Percentiles rank a stretch among this genome's conserved stretches.
These are phyloP conservation scores for Druon quercuslanigerum DNA, from an alignment of 1,140 invertebrate genomes.

Conservation along the genomic window DNA sequence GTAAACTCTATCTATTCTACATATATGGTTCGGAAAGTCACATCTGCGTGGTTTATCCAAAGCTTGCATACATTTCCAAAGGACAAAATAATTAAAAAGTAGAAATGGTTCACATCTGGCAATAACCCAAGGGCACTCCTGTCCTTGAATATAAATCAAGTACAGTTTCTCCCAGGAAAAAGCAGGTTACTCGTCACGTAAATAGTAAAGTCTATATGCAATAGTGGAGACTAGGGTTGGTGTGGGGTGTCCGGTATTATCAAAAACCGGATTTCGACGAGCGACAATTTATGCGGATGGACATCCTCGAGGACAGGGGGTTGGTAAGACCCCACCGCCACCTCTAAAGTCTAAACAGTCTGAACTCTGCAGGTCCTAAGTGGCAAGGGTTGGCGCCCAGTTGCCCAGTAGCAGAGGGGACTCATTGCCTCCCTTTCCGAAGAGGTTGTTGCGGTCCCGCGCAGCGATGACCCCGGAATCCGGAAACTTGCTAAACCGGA, in stretches of 20 bases:
- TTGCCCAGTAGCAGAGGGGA: conserved; percentile 16
- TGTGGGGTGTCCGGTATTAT: conserved; percentile 9
- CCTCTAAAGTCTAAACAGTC: conserved; percentile 38
- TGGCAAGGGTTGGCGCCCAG: conserved; percentile 11
- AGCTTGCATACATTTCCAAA: too few relatives aligned
- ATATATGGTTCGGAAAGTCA: too few relatives aligned
- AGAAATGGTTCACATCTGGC: too few relatives aligned
- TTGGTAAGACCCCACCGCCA: conserved; percentile 38
- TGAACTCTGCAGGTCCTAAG: not conserved
- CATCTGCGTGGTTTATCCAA: too few relatives aligned
- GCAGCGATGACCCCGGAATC: conserved; percentile 66
- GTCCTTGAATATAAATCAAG: conserved; percentile 1
- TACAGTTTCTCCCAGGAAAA: not conserved
- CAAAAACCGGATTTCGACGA: conserved; percentile 46
- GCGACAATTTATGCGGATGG: conserved; percentile 55
- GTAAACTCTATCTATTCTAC: too few relatives aligned
- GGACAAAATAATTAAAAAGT: too few relatives aligned
- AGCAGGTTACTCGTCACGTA: not conserved
- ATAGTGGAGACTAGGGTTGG: not conserved
- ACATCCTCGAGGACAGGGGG: conserved; percentile 48
- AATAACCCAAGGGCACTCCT: not conserved
- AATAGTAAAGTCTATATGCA: not conserved
- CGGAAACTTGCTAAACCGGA: conserved; percentile 77
- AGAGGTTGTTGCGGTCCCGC: conserved; percentile 29
- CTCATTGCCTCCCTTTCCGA: conserved; percentile 19